phyloP scores from a whole-genome alignment of 2,888 invertebrate species.

The Polyommatus icarus region DNA sequence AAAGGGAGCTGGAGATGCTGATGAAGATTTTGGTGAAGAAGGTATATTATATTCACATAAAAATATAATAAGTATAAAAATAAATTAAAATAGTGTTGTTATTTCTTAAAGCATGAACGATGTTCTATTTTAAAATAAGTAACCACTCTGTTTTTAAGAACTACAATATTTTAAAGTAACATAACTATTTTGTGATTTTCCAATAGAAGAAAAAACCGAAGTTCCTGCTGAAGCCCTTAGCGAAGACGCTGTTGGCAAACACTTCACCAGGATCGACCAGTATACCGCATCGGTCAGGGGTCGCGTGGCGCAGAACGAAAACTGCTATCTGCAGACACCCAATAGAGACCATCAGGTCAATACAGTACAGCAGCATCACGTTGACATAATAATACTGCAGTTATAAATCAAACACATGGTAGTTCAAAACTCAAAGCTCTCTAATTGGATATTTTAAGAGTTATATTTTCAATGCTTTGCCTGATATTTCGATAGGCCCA shows the following conservation, averaged over 20 bases:
- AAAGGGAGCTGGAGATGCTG: slow-evolving; percentile 43
- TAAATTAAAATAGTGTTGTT: neutral
- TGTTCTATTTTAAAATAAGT: neutral
- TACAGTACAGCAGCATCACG: too few relatives aligned
- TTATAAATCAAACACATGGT: too few relatives aligned
- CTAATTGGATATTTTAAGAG: too few relatives aligned
- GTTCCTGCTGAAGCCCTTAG: slow-evolving; percentile 55
- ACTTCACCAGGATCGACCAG: slow-evolving; percentile 54
- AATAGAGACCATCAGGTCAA: slow-evolving; percentile 73
- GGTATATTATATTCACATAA: slow-evolving; percentile 40
- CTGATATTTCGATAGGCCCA: too few relatives aligned
- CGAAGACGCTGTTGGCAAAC: slow-evolving; percentile 56
- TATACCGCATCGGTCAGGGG: slow-evolving; percentile 61
- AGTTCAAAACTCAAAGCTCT: too few relatives aligned
- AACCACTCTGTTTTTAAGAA: neutral
- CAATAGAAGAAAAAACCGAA: slow-evolving; percentile 46
- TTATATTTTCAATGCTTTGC: too few relatives aligned
- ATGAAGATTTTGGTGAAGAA: slow-evolving; percentile 52
- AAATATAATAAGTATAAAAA: neutral
- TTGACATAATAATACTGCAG: too few relatives aligned
- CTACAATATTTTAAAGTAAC: neutral
- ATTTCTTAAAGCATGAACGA: neutral
- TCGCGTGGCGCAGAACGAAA: slow-evolving; percentile 63
- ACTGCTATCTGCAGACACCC: slow-evolving; percentile 64
- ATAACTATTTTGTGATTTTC: slow-evolving; percentile 8